Evolutionary conservation across 1,140 invertebrate species (phyloP).

Genomic region (Cydia fagiglandana): DNA sequence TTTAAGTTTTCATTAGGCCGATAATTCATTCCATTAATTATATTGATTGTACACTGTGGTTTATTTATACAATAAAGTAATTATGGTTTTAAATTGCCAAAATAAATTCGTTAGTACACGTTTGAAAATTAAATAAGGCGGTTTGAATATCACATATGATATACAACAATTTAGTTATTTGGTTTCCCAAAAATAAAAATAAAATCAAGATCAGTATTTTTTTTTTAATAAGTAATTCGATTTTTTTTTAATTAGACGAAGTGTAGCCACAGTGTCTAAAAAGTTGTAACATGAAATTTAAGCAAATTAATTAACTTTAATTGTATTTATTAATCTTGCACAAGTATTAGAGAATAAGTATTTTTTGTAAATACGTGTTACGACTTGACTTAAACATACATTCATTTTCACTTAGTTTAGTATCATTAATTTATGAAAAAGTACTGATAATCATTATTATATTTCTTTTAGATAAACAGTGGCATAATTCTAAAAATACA

Average conservation of each 20-base stretch:
- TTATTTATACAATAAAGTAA: neutral
- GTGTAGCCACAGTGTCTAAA: neutral
- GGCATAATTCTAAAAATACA: slow-evolving; percentile 6
- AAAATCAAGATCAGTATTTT: neutral
- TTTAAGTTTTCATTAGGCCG: neutral
- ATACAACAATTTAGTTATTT: no score
- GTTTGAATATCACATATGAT: no score
- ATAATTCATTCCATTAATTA: neutral
- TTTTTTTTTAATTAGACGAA: no score
- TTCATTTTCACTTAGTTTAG: slow-evolving; percentile 20
- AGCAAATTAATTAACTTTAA: neutral
- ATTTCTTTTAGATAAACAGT: neutral
- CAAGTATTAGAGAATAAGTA: slow-evolving; percentile 17
- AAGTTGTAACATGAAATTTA: slow-evolving; percentile 19
- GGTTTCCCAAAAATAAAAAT: neutral
- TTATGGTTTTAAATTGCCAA: neutral
- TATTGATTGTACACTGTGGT: neutral
- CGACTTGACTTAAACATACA: neutral
- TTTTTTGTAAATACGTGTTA: slow-evolving; percentile 31
- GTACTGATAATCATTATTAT: slow-evolving; percentile 30
- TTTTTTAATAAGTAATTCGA: no score
- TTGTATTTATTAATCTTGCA: slow-evolving; percentile 27
- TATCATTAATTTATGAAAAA: slow-evolving; percentile 29
- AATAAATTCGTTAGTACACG: neutral
- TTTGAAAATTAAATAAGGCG: no score